phyloP scores from a whole-genome alignment of 2,888 invertebrate genomes.

The Octodonta nipae region DNA sequence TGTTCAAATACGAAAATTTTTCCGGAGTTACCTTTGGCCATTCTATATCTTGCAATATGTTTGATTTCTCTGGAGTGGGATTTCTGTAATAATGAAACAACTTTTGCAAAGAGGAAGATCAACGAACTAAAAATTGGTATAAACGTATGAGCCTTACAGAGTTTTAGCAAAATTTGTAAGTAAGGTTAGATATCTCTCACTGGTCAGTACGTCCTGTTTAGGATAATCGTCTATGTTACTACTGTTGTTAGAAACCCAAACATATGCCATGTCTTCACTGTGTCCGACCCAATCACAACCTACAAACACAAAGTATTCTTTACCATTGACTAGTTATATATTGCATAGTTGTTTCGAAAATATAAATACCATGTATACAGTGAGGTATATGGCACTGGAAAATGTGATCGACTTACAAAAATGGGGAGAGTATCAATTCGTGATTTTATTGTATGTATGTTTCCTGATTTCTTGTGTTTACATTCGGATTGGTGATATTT shows the following conservation, averaged over 20 bases:
- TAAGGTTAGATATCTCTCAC: constrained; percentile 8
- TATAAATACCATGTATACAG: too few relatives aligned
- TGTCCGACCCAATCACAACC: constrained; percentile 16
- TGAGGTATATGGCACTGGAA: too few relatives aligned
- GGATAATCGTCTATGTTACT: constrained; percentile 12
- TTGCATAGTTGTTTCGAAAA: too few relatives aligned
- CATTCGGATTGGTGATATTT: too few relatives aligned
- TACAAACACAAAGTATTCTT: too few relatives aligned
- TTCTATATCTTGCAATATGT: constrained; percentile 11
- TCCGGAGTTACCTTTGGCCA: constrained; percentile 14
- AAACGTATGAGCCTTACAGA: too few relatives aligned
- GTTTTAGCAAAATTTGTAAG: constrained; percentile 50
- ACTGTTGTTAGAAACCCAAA: constrained; percentile 13
- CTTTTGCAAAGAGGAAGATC: not conserved
- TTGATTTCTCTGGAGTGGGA: constrained; percentile 10
- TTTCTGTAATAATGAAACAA: constrained; percentile 7
- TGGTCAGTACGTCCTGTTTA: constrained; percentile 8
- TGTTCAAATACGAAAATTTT: constrained; percentile 11
- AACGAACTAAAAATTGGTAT: not conserved
- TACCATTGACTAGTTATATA: too few relatives aligned
- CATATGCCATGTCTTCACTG: constrained; percentile 14
- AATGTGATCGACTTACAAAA: too few relatives aligned
- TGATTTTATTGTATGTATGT: too few relatives aligned
- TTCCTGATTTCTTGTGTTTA: too few relatives aligned
- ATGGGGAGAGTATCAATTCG: too few relatives aligned